Evolutionary conservation across 2,797 vertebrate genomes (phyloP), one percentile per base, ranked within the genome.

Genomic region (Esox masquinongy): DNA sequence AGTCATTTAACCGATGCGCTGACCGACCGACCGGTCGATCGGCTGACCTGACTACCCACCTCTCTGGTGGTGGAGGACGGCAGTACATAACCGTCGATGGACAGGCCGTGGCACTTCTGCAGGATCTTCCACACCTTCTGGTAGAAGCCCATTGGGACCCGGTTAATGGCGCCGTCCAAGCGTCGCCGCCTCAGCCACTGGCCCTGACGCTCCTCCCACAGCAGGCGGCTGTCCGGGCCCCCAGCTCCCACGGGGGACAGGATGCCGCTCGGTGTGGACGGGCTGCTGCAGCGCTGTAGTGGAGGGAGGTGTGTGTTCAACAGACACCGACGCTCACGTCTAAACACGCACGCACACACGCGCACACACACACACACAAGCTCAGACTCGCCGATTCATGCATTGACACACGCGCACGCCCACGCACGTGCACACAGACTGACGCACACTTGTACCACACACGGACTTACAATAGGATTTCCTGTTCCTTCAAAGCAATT

Each of bases 51-150:
- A 8, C 36, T 6, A 39, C 36, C 36, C 36, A 39, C 36, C 36
- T 39, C 98, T 93, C 93, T 94, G n/a, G 97, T 99, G 15, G 97
- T 96, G 34, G 97, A 98, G 29, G 98, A 97, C 0, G 98, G 97
- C 80, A 99, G 91, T 72, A 99, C 98, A 0, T 97, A 99, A 49
- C 98, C 97, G n/a, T 97, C 97, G 1, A 99, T 97, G 78, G 97
- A 99, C 66, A 99, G 94, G 63, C 98, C 98, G 0, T 99, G 97
- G 83, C 98, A 99, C 95, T 99, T 99, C 89, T 98, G 97, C 72
- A 99, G 94, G 87, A 99, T 96, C 81, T 94, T 97, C 98, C 98
- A 99, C 49, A 99, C 97, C 84, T 96, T 99, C 87, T 98, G 96
- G 88, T 99, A 99, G 88, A 99, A 99, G 15, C 98, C 97, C 87